These are phyloP conservation scores for Xerus rutilus DNA, from an alignment of 2,797 vertebrate species.

Conservation along the genomic window DNA sequence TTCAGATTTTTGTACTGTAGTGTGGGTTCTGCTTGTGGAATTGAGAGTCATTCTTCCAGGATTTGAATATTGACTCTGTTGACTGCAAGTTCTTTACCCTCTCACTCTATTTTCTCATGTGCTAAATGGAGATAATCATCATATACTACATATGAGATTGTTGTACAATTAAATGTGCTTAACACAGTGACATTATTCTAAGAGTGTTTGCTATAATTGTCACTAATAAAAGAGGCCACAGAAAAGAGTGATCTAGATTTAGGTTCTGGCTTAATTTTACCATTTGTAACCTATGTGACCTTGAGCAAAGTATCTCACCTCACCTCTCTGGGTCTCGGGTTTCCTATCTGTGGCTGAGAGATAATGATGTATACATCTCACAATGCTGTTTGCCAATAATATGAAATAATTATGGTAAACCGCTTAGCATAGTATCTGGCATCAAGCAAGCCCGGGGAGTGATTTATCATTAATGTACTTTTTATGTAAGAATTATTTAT, in stretches of 20 bases:
- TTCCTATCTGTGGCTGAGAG: neutral
- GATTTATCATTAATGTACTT: neutral
- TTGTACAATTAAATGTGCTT: conserved; percentile 25
- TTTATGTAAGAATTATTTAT: neutral
- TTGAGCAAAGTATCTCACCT: neutral
- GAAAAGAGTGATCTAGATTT: neutral
- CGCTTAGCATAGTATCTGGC: neutral
- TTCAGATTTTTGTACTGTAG: neutral
- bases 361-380: neutral
- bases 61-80: neutral
- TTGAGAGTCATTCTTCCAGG: neutral
- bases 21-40: neutral
- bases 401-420: conserved; percentile 17
- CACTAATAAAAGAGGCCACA: neutral
- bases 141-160: neutral
- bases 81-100: neutral
- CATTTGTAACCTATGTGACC: neutral
- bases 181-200: neutral
- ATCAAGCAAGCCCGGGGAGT: neutral
- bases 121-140: conserved; percentile 7
- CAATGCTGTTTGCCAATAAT: neutral
- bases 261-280: neutral
- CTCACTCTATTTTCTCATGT: conserved; percentile 25
- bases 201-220: neutral
- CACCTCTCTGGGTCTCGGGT: neutral